These are phyloP conservation scores for Oreochromis tanganicae DNA, from an alignment of 2,113 vertebrate genomes.

Conservation along the genomic window DNA sequence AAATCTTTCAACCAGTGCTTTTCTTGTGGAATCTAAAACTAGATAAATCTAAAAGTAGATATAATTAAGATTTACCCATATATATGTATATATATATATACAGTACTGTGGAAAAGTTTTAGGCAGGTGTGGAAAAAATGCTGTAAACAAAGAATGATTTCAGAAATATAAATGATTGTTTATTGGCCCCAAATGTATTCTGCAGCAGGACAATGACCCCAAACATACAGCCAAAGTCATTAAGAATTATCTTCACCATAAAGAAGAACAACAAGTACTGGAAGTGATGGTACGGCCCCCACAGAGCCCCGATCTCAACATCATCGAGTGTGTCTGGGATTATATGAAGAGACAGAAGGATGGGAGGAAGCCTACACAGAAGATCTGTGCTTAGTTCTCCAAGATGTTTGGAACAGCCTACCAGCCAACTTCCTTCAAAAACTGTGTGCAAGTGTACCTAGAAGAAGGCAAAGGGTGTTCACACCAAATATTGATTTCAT, in stretches of 20 bases:
- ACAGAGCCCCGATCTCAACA: neutral
- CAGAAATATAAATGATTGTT: neutral
- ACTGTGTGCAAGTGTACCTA: neutral
- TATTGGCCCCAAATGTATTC: neutral
- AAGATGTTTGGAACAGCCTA: neutral
- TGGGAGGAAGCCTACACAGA: neutral
- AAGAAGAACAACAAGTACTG: neutral
- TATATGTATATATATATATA: neutral
- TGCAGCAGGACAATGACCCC: neutral
- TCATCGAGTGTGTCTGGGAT: neutral
- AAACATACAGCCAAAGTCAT: neutral
- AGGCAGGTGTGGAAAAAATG: rapidly evolving
- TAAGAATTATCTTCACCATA: neutral
- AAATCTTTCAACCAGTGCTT: neutral
- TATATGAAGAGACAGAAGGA: neutral
- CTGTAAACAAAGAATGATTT: neutral
- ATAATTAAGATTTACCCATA: neutral
- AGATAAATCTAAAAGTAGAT: neutral
- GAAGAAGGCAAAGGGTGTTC: neutral
- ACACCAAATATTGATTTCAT: neutral
- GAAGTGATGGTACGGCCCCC: neutral
- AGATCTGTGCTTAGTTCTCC: neutral
- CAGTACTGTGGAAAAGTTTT: neutral
- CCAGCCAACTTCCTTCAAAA: neutral
- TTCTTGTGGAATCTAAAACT: neutral